Evolutionary conservation across 2,797 vertebrate species (phyloP).

Genomic region (Craterocephalus amniculus): DNA sequence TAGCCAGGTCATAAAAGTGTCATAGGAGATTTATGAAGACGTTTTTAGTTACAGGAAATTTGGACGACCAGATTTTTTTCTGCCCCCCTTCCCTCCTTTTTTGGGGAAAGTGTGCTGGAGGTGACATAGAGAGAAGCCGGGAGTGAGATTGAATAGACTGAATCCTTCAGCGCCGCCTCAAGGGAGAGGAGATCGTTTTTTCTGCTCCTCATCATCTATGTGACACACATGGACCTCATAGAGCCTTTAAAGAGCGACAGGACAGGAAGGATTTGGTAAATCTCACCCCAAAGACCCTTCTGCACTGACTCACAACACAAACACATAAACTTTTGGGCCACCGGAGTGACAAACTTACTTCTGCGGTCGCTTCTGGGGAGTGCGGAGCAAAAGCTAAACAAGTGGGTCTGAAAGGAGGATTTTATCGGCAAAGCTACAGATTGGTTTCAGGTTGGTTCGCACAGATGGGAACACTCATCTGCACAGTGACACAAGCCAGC

Average conservation of each 20-base stretch:
- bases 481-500: slow-evolving; percentile 23
- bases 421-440: slow-evolving; percentile 52
- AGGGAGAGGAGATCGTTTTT: slow-evolving; percentile 58
- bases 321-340: slow-evolving; percentile 24
- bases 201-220: slow-evolving; percentile 65
- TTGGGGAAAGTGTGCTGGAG: not conserved
- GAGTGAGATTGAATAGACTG: slow-evolving; percentile 47
- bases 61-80: slow-evolving; percentile 53
- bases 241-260: slow-evolving; percentile 42
- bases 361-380: slow-evolving; percentile 34
- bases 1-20: slow-evolving; percentile 75
- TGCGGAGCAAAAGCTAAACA: slow-evolving; percentile 54
- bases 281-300: slow-evolving; percentile 36
- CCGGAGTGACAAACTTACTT: slow-evolving; percentile 47
- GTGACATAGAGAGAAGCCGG: not conserved
- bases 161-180: slow-evolving; percentile 51
- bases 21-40: slow-evolving; percentile 77
- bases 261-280: slow-evolving; percentile 64
- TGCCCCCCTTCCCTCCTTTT: slow-evolving; percentile 52
- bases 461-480: slow-evolving; percentile 56
- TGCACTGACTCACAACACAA: slow-evolving; percentile 6
- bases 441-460: slow-evolving; percentile 63
- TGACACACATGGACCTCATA: slow-evolving; percentile 56
- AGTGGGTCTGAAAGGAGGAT: slow-evolving; percentile 58
- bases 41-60: slow-evolving; percentile 81